Evolutionary conservation across 1,140 invertebrate genomes (phyloP), one percentile per base, ranked within the genome.

Genomic region (Drosophila serrata): DNA sequence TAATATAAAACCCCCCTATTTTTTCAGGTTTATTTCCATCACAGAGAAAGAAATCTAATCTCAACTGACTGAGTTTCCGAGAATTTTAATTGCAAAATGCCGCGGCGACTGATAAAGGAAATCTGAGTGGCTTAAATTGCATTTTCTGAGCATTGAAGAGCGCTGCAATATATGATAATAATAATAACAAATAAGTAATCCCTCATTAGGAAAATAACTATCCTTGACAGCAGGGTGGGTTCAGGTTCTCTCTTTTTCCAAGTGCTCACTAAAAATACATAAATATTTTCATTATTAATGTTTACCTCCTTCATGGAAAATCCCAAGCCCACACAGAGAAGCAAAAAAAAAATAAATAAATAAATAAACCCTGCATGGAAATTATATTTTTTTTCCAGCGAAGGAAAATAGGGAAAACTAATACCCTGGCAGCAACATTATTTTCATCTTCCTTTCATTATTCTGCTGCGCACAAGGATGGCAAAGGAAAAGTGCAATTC

Each of bases 61-160:
- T 31, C 2, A 4, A 4, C 8, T 13, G 51, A 22, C 13, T 53
- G 49, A 33, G 13, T 29, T 63, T 60, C 61, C 40, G 11, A 6
- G 61, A 63, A 63, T 63, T 63, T 15, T 63, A 42, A 60, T 33
- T 60, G 27, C n/a, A n/a, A 59, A 31, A 24, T 19, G 27, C 55
- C 3, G 15, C 6, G 17, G 29, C 48, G 31, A 60, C 53, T 42
- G 61, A 63, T 63, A 63, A 63, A 42, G n/a, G 6, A 42, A 59
- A 42, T 31, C n/a, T 3, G 31, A 37, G 51, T 24, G 51, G 4
- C 6, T 37, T 55, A 24, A 37, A 55, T 55, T 55, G 51, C 51
- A 55, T 4, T 49, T 55, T 35, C 29, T 4, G 17, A 8, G 9
- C 11, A 4, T 11, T 1, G 15, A 8, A 29, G 17, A 8, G 9